Percentiles rank a stretch among this genome's conserved stretches.
Evolutionary conservation across 1,140 invertebrate species (phyloP).

Genomic region (Pogonomyrmex barbatus): DNA sequence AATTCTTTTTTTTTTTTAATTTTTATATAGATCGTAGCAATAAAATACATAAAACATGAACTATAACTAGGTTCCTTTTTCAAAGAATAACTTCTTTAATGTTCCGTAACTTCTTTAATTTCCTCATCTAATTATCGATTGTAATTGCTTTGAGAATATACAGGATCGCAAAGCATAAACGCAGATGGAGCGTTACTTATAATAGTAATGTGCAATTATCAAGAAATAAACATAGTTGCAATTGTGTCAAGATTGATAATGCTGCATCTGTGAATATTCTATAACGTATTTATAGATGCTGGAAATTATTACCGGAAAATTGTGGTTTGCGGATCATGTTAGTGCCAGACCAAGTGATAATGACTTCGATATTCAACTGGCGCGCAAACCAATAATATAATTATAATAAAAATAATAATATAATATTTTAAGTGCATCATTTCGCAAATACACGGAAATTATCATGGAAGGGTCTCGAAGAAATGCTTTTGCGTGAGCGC

Average conservation of each 20-base stretch:
- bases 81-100: not conserved
- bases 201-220: slow-evolving; percentile 29
- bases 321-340: not conserved
- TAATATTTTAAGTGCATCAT: slow-evolving; percentile 47
- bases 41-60: not conserved
- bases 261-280: not conserved
- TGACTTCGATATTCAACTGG: slow-evolving; percentile 61
- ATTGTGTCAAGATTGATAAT: not conserved
- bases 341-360: slow-evolving; percentile 44
- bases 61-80: not conserved
- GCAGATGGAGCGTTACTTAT: not conserved
- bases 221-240: slow-evolving; percentile 1
- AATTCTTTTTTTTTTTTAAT: not conserved
- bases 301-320: slow-evolving; percentile 6
- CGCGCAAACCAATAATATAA: slow-evolving; percentile 41
- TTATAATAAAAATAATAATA: not conserved
- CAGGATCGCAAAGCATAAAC: not conserved
- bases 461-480: not conserved
- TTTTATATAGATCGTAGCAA: not conserved
- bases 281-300: not conserved
- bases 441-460: slow-evolving; percentile 37
- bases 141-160: not conserved
- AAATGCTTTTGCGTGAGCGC: not conserved
- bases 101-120: not conserved
- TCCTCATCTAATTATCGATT: not conserved